Conservation (phyloP, 2,888 invertebrate species). For the Acanthosepion pharaonis region DNA sequence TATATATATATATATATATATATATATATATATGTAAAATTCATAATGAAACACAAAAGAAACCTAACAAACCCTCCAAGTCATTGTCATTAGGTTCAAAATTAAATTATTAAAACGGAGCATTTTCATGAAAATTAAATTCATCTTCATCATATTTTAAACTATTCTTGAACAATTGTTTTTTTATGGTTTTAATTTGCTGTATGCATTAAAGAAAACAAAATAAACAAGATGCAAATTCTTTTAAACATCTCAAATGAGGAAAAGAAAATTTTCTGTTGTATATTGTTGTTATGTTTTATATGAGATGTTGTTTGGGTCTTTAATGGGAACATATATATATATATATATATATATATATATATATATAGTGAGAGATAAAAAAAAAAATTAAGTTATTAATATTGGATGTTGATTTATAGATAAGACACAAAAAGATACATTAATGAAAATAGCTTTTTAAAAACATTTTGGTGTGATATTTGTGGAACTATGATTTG, state of each 20-base stretch:
- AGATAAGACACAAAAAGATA: neutral
- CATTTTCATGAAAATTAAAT: neutral
- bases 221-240: neutral
- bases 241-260: neutral
- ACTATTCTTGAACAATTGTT: neutral
- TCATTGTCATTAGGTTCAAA: conserved; percentile 9
- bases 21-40: neutral
- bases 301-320: neutral
- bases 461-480: neutral
- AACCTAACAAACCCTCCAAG: conserved; percentile 33
- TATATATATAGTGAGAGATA: too few species aligned
- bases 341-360: neutral
- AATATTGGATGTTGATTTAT: neutral
- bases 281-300: neutral
- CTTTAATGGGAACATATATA: conserved; percentile 4
- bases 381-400: neutral
- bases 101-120: neutral
- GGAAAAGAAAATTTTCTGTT: neutral
- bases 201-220: neutral
- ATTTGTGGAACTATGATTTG: neutral
- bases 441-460: neutral
- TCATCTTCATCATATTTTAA: conserved; percentile 8
- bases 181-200: neutral
- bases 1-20: conserved; percentile 10
- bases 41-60: neutral